Percentiles rank a stretch among this genome's conserved stretches.
These are phyloP conservation scores for Embiotoca jacksoni DNA, from an alignment of 2,113 vertebrate species.

Conservation along the genomic window DNA sequence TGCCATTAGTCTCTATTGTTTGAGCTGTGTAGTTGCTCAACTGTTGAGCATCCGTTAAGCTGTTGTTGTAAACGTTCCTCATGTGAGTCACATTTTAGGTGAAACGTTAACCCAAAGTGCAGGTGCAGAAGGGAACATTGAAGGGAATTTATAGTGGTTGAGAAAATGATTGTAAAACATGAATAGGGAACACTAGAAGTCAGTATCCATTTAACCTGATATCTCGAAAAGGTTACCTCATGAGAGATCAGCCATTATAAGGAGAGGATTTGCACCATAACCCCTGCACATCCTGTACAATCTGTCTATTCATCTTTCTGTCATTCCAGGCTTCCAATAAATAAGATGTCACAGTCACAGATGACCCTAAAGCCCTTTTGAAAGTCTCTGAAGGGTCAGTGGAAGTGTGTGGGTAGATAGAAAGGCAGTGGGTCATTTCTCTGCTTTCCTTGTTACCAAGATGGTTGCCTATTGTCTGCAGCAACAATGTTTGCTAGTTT, in stretches of 20 bases:
- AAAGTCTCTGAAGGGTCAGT: slow-evolving; percentile 30
- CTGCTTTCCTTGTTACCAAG: slow-evolving; percentile 13
- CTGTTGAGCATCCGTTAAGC: slow-evolving; percentile 4
- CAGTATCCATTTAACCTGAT: slow-evolving; percentile 18
- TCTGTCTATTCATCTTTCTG: slow-evolving; percentile 4
- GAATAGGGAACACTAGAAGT: background rate
- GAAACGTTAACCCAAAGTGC: background rate
- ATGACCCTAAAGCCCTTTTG: slow-evolving; percentile 30
- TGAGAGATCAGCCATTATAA: background rate
- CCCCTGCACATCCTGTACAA: slow-evolving; percentile 1
- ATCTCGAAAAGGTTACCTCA: background rate
- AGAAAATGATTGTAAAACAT: slow-evolving; percentile 1
- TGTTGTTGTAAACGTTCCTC: background rate
- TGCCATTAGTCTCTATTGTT: slow-evolving; percentile 64
- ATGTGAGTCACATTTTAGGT: slow-evolving; percentile 20
- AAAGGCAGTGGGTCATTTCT: slow-evolving; percentile 10
- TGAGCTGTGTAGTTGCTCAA: slow-evolving; percentile 33
- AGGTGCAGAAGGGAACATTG: slow-evolving; percentile 1
- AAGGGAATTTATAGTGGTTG: background rate
- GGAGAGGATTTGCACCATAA: background rate
- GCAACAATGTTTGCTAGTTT: slow-evolving; percentile 37
- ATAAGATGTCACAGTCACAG: slow-evolving; percentile 1
- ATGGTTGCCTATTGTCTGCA: slow-evolving; percentile 43
- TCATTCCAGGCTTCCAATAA: slow-evolving; percentile 9
- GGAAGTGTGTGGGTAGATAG: slow-evolving; percentile 2